Percentiles rank a stretch among this genome's conserved stretches.
These are phyloP conservation scores for Rhopilema esculentum DNA, from an alignment of 30 jellyfish, hydroid and myxozoan species.

Conservation along the genomic window DNA sequence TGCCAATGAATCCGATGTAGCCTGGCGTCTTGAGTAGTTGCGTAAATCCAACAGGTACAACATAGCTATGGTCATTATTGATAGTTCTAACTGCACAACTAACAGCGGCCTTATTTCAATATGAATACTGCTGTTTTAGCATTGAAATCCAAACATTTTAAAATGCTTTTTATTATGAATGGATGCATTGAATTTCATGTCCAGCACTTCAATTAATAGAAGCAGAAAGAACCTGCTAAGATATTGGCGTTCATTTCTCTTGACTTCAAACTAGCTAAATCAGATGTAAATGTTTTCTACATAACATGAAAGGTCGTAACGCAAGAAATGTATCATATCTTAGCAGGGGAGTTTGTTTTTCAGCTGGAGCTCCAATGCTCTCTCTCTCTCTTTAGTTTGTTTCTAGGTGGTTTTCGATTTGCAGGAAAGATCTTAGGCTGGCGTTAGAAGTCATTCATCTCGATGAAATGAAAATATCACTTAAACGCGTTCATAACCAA, in stretches of 20 bases:
- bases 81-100: not conserved
- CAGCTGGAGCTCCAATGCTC: not conserved
- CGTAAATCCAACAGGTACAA: not conserved
- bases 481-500: no score
- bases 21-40: not conserved
- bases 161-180: conserved; percentile 30
- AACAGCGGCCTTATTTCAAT: conserved; percentile 30
- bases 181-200: conserved; percentile 20
- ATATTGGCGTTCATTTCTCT: conserved; percentile 57
- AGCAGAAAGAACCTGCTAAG: conserved; percentile 55
- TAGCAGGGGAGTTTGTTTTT: not conserved
- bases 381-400: not conserved
- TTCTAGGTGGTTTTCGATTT: not conserved
- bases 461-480: no score
- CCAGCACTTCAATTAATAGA: conserved; percentile 42
- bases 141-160: conserved; percentile 28
- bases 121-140: conserved; percentile 40
- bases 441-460: no score
- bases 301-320: not conserved
- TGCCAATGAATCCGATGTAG: not conserved
- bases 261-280: conserved; percentile 16
- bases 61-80: not conserved
- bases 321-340: not conserved
- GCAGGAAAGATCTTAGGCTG: not conserved
- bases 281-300: conserved; percentile 27